Evolutionary conservation across 2,888 invertebrate species (phyloP).

Genomic region (Sarcophaga rosellei): DNA sequence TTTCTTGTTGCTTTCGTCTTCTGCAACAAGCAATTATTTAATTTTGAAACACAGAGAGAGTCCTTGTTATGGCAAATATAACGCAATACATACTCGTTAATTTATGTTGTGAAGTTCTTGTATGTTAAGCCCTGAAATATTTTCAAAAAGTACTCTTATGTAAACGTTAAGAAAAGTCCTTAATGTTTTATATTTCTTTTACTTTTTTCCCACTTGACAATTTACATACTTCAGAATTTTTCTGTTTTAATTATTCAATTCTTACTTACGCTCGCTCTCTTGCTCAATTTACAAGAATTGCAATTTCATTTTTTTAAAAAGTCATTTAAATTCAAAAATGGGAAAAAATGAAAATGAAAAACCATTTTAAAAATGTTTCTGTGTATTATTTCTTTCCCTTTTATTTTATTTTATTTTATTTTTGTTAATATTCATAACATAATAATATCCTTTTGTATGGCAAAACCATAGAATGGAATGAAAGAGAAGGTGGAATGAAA

Average conservation of each 20-base stretch:
- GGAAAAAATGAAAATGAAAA: slow-evolving; percentile 12
- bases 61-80: too few relatives aligned
- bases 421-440: slow-evolving; percentile 42
- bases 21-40: too few relatives aligned
- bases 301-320: slow-evolving; percentile 38
- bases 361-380: slow-evolving; percentile 39
- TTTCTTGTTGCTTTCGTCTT: too few relatives aligned
- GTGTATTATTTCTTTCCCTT: slow-evolving; percentile 1
- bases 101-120: too few relatives aligned
- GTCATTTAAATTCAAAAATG: slow-evolving; percentile 57
- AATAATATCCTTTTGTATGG: too few relatives aligned
- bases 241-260: slow-evolving; percentile 62
- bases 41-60: too few relatives aligned
- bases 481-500: too few relatives aligned
- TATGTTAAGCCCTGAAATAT: too few relatives aligned
- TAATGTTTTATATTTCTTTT: slow-evolving; percentile 2
- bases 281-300: slow-evolving; percentile 20
- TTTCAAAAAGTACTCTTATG: too few relatives aligned
- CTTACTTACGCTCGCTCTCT: neutral
- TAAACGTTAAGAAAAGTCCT: slow-evolving; percentile 21
- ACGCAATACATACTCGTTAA: too few relatives aligned
- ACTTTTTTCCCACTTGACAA: slow-evolving; percentile 39
- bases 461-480: too few relatives aligned
- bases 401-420: slow-evolving; percentile 17
- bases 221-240: slow-evolving; percentile 49